Evolutionary conservation across 2,888 invertebrate genomes (phyloP), one percentile per base, ranked within the genome.

Genomic region (Oxycera nigricornis): DNA sequence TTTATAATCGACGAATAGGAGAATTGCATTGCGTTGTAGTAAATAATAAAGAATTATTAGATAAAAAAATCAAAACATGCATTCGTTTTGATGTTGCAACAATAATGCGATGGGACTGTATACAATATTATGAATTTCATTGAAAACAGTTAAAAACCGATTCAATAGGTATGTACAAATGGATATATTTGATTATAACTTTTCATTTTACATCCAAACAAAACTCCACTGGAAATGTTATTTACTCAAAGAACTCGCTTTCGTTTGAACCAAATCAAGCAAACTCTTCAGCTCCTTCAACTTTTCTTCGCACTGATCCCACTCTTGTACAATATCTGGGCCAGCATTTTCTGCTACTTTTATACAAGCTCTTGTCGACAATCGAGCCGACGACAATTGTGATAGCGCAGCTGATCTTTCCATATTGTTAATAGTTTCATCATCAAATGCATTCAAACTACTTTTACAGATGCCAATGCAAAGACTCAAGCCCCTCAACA

Each of bases 401-500:
- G 89, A 89, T 17, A 87, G 86, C 0, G 88, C 87, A 82, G 88
- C 87, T 1, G 86, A 84, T 62, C 86, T 86, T 22, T 88, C 88
- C 70, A 70, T 50, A 52, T 31, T 31, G 9, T 6, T 31, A 2
- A 31, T 20, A 9, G 86, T 86, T 1, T 86, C 86, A 6, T 83
- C 83, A 1, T 86, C 83, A 7, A 82, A 82, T 1, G 90, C 89
- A 75, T 87, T 87, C 46, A 90, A 80, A 75, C 90, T 89, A 30
- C 86, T 84, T 76, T 90, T 87, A 14, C 90, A 87, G 22, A 93
- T 83, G 67, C 87, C 86, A 22, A 85, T 82, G 50, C 91, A 90
- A 7, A 92, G 82, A 70, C 88, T 84, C 14, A 93, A 83, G 0
- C 93, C 90, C 81, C 90, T 88, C 75, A 87, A 84, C 79, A 91